Evolutionary conservation across 2,113 vertebrate genomes (phyloP).

Genomic region (Apaloderma vittatum): DNA sequence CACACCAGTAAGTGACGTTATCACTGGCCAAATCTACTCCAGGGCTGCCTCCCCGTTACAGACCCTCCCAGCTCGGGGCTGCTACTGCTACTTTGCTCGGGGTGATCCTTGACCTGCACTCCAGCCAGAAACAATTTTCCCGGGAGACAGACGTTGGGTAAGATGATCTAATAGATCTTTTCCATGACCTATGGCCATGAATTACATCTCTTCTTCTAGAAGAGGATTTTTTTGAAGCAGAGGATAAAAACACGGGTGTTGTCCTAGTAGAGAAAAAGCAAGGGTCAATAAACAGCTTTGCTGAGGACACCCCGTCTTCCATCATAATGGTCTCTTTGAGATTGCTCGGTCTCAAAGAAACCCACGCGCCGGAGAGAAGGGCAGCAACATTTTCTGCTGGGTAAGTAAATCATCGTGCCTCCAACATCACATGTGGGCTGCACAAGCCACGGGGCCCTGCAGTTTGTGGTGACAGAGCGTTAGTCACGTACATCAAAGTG

Average conservation of each 20-base stretch:
- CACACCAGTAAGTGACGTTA: neutral
- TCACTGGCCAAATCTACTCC: fast-evolving
- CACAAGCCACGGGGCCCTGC: neutral
- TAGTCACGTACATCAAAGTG: neutral
- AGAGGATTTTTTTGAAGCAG: neutral
- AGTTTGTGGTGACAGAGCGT: neutral
- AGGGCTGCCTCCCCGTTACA: fast-evolving
- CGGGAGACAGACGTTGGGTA: neutral
- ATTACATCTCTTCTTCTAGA: neutral
- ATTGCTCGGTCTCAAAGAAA: neutral
- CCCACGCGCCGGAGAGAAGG: neutral
- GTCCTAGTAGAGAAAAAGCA: neutral
- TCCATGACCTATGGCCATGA: neutral
- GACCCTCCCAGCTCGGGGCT: fast-evolving
- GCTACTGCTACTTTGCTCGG: neutral
- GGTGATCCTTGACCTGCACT: neutral
- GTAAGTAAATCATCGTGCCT: neutral
- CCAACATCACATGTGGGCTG: neutral
- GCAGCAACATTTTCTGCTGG: neutral
- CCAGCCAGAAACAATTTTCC: neutral
- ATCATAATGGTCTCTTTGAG: conserved; percentile 33
- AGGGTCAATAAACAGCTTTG: conserved; percentile 17
- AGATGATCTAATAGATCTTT: neutral
- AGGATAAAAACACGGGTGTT: neutral
- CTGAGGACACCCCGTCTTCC: neutral